phyloP scores from a whole-genome alignment of 1,140 invertebrate genomes.

The Caenorhabditis briggsae region DNA sequence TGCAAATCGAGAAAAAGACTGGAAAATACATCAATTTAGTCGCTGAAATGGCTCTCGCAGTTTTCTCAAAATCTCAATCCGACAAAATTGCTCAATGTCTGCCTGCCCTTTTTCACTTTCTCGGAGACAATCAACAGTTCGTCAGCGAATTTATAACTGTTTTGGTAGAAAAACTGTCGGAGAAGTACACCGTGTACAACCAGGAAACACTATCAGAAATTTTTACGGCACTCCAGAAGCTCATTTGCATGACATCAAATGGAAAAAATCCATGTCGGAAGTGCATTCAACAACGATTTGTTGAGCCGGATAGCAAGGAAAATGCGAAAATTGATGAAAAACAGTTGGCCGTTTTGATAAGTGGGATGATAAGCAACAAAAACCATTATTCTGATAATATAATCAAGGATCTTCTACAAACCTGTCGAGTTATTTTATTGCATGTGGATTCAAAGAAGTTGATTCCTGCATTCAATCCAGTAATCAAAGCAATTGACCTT shows the following conservation, averaged over 20 bases:
- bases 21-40: constrained; percentile 2
- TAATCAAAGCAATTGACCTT: neutral
- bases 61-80: neutral
- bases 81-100: neutral
- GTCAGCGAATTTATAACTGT: neutral
- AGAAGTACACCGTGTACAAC: neutral
- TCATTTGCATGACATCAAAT: neutral
- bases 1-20: constrained; percentile 12
- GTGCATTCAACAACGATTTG: neutral
- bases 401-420: neutral
- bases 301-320: neutral
- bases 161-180: neutral
- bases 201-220: neutral
- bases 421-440: neutral
- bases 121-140: neutral
- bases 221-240: neutral
- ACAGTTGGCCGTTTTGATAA: neutral
- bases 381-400: neutral
- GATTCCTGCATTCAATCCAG: neutral
- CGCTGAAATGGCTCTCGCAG: neutral
- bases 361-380: neutral
- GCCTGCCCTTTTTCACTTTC: neutral
- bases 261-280: neutral
- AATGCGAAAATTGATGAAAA: constrained; percentile 6
- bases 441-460: neutral